These are phyloP conservation scores for Drosophila ustulata DNA, from an alignment of 2,888 invertebrate genomes.

Conservation along the genomic window DNA sequence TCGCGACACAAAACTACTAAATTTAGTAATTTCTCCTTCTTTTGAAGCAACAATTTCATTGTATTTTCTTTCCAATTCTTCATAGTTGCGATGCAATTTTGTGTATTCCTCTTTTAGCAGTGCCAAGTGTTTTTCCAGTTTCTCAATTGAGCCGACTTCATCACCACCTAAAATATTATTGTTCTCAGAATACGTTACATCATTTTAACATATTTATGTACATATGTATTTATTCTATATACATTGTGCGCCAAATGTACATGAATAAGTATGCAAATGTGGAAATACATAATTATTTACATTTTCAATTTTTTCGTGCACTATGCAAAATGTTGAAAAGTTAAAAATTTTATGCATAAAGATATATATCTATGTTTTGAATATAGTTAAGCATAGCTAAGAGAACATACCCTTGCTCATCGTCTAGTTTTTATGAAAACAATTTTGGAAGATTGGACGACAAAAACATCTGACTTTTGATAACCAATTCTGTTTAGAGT, in stretches of 20 bases:
- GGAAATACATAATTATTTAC: neutral
- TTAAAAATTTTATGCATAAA: neutral
- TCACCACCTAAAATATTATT: conserved; percentile 38
- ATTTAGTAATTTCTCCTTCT: conserved; percentile 86
- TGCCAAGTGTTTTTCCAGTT: conserved; percentile 93
- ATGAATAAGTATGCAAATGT: neutral
- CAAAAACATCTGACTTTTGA: conserved; percentile 24
- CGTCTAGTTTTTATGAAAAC: conserved; percentile 15
- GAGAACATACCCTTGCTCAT: conserved; percentile 47
- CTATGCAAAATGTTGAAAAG: neutral
- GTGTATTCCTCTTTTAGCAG: conserved; percentile 96
- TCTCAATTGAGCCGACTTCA: conserved; percentile 83
- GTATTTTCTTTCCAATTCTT: conserved; percentile 94
- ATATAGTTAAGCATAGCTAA: neutral
- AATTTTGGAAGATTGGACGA: conserved; percentile 6
- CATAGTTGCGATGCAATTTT: conserved; percentile 92
- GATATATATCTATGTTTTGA: neutral
- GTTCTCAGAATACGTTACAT: neutral
- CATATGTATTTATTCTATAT: neutral
- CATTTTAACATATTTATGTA: neutral
- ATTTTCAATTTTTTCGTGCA: too few species aligned
- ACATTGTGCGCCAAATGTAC: neutral
- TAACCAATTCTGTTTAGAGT: conserved; percentile 16
- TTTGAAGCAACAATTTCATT: conserved; percentile 90
- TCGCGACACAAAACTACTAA: conserved; percentile 93